Conservation (phyloP, 1,140 invertebrate species). For the Leptopilina boulardi region DNA sequence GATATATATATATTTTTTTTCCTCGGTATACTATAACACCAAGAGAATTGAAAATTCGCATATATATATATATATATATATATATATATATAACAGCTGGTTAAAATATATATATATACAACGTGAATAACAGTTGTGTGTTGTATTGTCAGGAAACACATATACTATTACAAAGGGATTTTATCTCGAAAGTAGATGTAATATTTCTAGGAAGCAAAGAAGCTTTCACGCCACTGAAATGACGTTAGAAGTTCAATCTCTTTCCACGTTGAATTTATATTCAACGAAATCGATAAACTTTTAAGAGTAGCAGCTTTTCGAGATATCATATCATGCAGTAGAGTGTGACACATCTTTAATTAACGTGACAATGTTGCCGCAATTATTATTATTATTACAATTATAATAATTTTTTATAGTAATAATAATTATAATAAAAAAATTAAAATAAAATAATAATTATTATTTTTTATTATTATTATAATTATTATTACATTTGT, state of each 20-base stretch:
- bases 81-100: not conserved
- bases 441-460: too few species aligned
- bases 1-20: constrained; percentile 24
- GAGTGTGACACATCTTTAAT: not conserved
- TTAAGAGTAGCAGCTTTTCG: not conserved
- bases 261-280: not conserved
- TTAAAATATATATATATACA: not conserved
- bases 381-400: not conserved
- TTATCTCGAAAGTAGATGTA: not conserved
- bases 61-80: not conserved
- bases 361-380: not conserved
- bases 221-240: constrained; percentile 15
- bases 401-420: too few species aligned
- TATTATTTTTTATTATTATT: too few species aligned
- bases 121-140: not conserved
- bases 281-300: constrained; percentile 15
- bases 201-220: not conserved
- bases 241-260: constrained; percentile 5
- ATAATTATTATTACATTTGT: too few species aligned
- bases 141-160: not conserved
- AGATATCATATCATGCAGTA: not conserved
- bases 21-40: not conserved
- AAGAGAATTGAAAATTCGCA: not conserved
- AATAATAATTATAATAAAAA: too few species aligned
- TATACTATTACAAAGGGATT: not conserved